These are phyloP conservation scores for Falco concolor DNA, from an alignment of 2,797 vertebrate species.

Conservation along the genomic window DNA sequence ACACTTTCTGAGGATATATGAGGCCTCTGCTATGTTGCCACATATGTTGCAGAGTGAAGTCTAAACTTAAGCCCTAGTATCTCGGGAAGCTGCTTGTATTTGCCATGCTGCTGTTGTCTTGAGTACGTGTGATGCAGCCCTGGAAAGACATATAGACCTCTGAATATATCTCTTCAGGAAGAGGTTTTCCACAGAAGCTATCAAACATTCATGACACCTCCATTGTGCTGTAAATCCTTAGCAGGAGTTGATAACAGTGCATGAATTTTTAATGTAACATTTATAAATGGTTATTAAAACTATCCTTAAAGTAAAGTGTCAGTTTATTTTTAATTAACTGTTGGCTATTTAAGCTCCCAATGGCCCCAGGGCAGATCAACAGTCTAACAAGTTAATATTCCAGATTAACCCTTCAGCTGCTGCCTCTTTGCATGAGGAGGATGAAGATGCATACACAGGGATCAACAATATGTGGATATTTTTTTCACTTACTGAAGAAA, in stretches of 20 bases:
- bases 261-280: slow-evolving; percentile 85
- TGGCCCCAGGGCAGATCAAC: slow-evolving; percentile 71
- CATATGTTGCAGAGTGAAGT: neutral
- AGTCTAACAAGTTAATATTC: slow-evolving; percentile 66
- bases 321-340: slow-evolving; percentile 85
- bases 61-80: neutral
- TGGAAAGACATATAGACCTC: slow-evolving; percentile 67
- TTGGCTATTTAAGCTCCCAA: slow-evolving; percentile 75
- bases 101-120: slow-evolving; percentile 22
- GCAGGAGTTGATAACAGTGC: slow-evolving; percentile 80
- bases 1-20: neutral
- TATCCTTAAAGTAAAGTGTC: slow-evolving; percentile 83
- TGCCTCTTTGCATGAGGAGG: neutral
- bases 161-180: slow-evolving; percentile 70
- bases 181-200: slow-evolving; percentile 70
- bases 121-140: slow-evolving; percentile 14
- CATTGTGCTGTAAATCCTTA: slow-evolving; percentile 82
- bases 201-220: slow-evolving; percentile 83
- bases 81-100: neutral
- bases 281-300: slow-evolving; percentile 87
- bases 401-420: slow-evolving; percentile 62
- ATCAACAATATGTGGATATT: neutral
- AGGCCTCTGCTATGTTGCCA: neutral
- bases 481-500: neutral
- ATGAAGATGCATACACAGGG: neutral